phyloP scores from a whole-genome alignment of 2,797 vertebrate genomes.

The Bradypus variegatus region DNA sequence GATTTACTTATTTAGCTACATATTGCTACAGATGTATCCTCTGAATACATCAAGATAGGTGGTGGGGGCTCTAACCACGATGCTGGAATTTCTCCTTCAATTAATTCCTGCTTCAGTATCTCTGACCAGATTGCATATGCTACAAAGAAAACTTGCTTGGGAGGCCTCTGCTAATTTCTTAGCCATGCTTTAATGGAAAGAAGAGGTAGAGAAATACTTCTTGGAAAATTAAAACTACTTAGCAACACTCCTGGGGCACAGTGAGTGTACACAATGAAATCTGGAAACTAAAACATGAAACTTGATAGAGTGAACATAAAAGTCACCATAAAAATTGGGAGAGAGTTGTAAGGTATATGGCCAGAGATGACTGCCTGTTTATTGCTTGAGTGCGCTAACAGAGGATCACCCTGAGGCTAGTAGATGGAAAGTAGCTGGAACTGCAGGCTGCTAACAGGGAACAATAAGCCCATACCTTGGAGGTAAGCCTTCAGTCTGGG shows the following conservation, averaged over 20 bases:
- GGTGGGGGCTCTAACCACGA: neutral
- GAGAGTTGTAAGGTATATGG: constrained; percentile 34
- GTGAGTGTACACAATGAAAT: neutral
- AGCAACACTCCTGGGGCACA: neutral
- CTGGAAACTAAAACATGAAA: constrained; percentile 46
- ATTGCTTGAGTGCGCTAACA: neutral
- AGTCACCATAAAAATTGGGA: constrained; percentile 23
- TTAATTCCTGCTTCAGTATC: neutral
- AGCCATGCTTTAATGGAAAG: constrained; percentile 3
- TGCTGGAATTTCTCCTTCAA: neutral
- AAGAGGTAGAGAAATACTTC: constrained; percentile 29
- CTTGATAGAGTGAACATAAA: constrained; percentile 53
- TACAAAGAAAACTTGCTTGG: neutral
- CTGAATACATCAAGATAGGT: neutral
- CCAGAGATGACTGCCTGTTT: neutral
- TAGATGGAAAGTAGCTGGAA: neutral
- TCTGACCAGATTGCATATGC: neutral
- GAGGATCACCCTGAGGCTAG: neutral
- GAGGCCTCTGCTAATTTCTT: neutral
- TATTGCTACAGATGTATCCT: neutral
- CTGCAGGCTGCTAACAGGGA: neutral
- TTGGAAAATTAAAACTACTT: constrained; percentile 39
- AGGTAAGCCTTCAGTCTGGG: neutral
- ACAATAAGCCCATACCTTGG: neutral
- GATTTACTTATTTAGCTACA: neutral